Base-by-base conservation (phyloP, 2,113 vertebrate genomes). In the Acrocephalus arundinaceus region DNA sequence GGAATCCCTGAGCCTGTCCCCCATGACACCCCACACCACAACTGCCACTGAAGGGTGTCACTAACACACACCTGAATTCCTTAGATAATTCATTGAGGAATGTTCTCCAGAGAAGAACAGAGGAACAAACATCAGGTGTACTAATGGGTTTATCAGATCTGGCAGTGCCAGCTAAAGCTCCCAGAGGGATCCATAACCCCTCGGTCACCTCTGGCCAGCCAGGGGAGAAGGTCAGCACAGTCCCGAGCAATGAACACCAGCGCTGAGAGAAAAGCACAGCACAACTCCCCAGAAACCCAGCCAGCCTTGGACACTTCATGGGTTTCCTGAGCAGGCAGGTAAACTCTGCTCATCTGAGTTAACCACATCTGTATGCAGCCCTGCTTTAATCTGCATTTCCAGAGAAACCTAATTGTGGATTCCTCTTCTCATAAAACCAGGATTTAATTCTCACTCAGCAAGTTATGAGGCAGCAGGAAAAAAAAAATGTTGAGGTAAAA, bases 401-500 rank as follows among this genome's bases (percentile, higher is more conserved):
- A 70, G 8, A 57, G 82, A 88, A 83, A 85, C 61, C 45, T 87
- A 41, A 92, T 31, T 35, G 58, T 76, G 49, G 37, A 58, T 72
- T 87, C 93, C 49, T 83, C 63, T 39, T 57, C 91, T 91, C 94
- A 89, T 74, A 73, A 94, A 93, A 66, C 3, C 74, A 46, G 85
- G 66, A 94, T 90, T 95, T 92, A 88, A 96, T 94, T 95, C 93
- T 74, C 90, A 91, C 59, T 89, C 62, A 78, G 85, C 61, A 71
- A 94, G 52, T 92, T 78, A 89, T 15, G 25, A 94, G 54, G 37
- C 61, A 87, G 48, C n/a, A 63, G 43, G 61, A 61, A 89, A 89
- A 75, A 85, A 85, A 37, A 87, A 31, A 51, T 3, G 30, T 70
- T 76, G 58, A 93, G 93, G 80, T 20, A 37, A 88, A 94, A 75